Conservation (phyloP, 2,113 vertebrate species). For the Labrus mixtus region DNA sequence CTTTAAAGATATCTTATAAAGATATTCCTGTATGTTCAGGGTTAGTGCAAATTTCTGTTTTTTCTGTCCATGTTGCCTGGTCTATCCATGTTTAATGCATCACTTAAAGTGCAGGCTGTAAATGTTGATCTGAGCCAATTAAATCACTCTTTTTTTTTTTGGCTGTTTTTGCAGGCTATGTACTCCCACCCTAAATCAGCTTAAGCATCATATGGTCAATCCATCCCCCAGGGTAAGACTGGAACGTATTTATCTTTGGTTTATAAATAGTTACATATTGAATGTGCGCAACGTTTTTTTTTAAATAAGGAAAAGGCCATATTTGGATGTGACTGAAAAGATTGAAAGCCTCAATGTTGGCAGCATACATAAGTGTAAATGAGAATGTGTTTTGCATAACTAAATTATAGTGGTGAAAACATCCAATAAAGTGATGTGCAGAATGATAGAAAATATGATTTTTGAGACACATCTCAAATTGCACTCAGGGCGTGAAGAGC, state of each 20-base stretch:
- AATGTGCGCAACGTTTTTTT: background rate
- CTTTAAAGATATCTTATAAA: too few relatives aligned
- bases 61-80: background rate
- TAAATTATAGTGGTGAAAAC: constrained; percentile 36
- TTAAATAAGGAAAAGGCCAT: background rate
- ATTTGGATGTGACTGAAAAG: constrained; percentile 13
- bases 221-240: background rate
- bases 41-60: too few relatives aligned
- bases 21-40: too few relatives aligned
- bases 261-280: background rate
- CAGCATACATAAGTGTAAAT: constrained; percentile 27
- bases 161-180: background rate
- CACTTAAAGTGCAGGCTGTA: background rate
- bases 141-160: background rate
- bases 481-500: background rate
- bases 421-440: constrained; percentile 28
- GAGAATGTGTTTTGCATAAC: constrained; percentile 31
- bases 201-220: background rate
- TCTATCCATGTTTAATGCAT: background rate
- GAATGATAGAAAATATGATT: constrained; percentile 17
- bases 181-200: background rate
- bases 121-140: background rate
- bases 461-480: constrained; percentile 5
- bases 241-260: background rate
- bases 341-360: constrained; percentile 20